Evolutionary conservation across 2,888 invertebrate species (phyloP).

Genomic region (Synergus itoensis): DNA sequence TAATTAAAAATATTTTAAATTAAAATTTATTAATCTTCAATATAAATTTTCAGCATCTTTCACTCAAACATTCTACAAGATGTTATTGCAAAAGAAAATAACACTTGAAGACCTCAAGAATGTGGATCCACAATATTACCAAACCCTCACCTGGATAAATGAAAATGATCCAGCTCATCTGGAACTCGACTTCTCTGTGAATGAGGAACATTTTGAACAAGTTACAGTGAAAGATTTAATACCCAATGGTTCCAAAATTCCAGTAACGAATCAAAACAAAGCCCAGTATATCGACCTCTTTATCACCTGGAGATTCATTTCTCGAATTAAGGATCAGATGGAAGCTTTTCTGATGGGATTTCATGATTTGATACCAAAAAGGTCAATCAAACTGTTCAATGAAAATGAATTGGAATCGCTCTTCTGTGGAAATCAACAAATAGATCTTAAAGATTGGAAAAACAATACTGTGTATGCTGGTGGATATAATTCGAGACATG

Average conservation of each 20-base stretch:
- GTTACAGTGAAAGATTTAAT: slow-evolving; percentile 95
- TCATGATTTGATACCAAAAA: slow-evolving; percentile 94
- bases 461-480: slow-evolving; percentile 98
- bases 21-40: background rate
- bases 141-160: slow-evolving; percentile 96
- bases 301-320: slow-evolving; percentile 98
- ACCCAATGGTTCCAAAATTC: slow-evolving; percentile 92
- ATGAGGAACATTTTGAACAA: slow-evolving; percentile 97
- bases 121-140: slow-evolving; percentile 99
- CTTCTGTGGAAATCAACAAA: slow-evolving; percentile 99
- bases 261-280: slow-evolving; percentile 96
- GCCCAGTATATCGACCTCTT: slow-evolving; percentile 98
- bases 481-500: slow-evolving; percentile 97
- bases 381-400: slow-evolving; percentile 97
- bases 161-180: slow-evolving; percentile 98
- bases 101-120: slow-evolving; percentile 99
- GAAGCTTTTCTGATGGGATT: slow-evolving; percentile 96
- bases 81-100: slow-evolving; percentile 98
- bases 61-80: slow-evolving; percentile 99
- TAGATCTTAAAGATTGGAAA: slow-evolving; percentile 99
- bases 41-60: slow-evolving; percentile 90
- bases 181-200: slow-evolving; percentile 96
- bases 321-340: slow-evolving; percentile 98
- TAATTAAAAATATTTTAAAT: too few relatives aligned
- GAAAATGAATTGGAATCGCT: slow-evolving; percentile 98